phyloP scores from a whole-genome alignment of 1,140 invertebrate species.

The Brachionus calyciflorus region DNA sequence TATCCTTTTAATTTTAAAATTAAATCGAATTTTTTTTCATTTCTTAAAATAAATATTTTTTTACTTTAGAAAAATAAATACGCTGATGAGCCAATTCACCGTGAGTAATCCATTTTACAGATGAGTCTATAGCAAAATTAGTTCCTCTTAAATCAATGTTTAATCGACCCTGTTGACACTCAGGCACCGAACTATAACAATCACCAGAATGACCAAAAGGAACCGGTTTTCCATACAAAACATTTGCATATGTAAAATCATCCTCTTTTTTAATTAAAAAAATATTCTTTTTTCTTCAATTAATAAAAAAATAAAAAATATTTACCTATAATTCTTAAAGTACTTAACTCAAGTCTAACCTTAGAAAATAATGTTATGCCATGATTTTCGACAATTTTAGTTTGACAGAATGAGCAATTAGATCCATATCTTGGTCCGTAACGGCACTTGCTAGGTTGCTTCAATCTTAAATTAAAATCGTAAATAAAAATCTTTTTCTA shows the following conservation, averaged over 20 bases:
- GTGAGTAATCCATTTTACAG: constrained; percentile 12
- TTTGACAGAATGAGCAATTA: constrained; percentile 15
- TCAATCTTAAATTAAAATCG: background rate
- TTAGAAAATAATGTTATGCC: constrained; percentile 37
- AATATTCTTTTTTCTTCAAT: background rate
- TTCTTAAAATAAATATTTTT: background rate
- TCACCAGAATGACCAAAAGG: constrained; percentile 39
- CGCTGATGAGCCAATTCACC: constrained; percentile 22
- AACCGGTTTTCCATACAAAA: constrained; percentile 23
- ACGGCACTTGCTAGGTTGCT: constrained; percentile 15
- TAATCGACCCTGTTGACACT: constrained; percentile 39
- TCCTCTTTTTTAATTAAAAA: background rate
- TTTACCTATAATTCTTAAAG: background rate
- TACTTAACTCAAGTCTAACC: constrained; percentile 4
- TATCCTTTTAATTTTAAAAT: background rate
- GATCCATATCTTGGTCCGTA: constrained; percentile 32
- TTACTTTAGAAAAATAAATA: constrained; percentile 36
- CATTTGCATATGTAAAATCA: constrained; percentile 15
- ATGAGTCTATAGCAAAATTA: constrained; percentile 1
- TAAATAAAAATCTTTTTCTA: no score
- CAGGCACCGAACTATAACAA: constrained; percentile 15
- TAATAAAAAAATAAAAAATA: background rate
- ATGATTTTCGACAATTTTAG: constrained; percentile 18
- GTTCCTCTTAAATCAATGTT: constrained; percentile 44
- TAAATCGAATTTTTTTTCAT: background rate